A percentile compares a stretch with the other conserved stretches of the same genome.
These are phyloP conservation scores for Ataeniobius toweri DNA, from an alignment of 2,797 vertebrate species.

Conservation along the genomic window DNA sequence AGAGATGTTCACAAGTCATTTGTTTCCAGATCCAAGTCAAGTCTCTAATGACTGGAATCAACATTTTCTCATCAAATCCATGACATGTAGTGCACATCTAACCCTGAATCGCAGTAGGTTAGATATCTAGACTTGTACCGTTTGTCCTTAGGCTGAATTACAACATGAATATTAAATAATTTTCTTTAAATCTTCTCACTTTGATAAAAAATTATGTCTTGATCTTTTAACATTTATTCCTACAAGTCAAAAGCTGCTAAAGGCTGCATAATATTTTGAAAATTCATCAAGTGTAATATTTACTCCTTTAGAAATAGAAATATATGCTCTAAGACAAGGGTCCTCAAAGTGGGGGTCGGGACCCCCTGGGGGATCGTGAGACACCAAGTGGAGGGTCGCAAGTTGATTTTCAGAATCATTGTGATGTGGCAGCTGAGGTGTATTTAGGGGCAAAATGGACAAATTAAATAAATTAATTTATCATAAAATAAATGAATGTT, in stretches of 20 bases:
- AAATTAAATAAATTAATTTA: no score
- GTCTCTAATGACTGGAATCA: no score
- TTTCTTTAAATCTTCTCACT: not conserved
- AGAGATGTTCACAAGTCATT: no score
- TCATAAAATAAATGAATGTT: no score
- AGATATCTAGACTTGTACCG: not conserved
- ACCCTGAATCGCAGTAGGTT: not conserved
- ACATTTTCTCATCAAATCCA: no score
- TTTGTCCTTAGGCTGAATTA: not conserved
- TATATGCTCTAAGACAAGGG: not conserved
- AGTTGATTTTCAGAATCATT: no score
- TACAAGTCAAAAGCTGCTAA: not conserved
- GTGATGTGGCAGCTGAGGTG: no score
- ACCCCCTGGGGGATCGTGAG: no score
- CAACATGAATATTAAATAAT: not conserved
- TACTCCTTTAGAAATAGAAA: not conserved
- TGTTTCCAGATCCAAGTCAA: no score
- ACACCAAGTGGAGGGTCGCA: no score
- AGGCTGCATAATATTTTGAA: not conserved
- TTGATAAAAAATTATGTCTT: not conserved
- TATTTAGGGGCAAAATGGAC: no score
- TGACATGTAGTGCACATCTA: not conserved
- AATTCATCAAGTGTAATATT: not conserved
- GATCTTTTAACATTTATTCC: not conserved
- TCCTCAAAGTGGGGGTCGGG: no score